These are phyloP conservation scores for Tetranychus piercei DNA, from an alignment of 2,888 invertebrate genomes.

Conservation along the genomic window DNA sequence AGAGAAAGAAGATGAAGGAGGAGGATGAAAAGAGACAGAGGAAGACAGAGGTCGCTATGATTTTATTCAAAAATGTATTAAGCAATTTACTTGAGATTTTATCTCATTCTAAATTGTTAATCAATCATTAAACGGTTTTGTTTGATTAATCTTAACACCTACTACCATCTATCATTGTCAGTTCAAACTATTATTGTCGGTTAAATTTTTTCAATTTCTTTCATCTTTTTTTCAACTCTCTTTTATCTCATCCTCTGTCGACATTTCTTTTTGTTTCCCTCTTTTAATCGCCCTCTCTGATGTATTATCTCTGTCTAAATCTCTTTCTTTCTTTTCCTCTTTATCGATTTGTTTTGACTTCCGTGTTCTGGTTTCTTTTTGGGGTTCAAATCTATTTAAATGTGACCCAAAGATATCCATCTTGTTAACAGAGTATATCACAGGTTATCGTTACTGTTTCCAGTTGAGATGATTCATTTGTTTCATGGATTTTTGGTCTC, in stretches of 20 bases:
- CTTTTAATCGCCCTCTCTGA: not conserved
- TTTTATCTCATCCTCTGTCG: not conserved
- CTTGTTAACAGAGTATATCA: too few species aligned
- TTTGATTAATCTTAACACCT: too few species aligned
- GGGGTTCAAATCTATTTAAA: too few species aligned
- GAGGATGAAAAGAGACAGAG: not conserved
- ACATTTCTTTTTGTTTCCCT: not conserved
- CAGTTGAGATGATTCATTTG: too few species aligned
- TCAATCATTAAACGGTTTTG: too few species aligned
- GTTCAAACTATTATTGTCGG: too few species aligned
- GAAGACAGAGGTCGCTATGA: not conserved
- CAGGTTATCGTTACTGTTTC: too few species aligned
- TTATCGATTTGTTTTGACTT: not conserved
- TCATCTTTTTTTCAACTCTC: not conserved
- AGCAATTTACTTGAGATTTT: not conserved
- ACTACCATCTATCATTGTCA: not conserved
- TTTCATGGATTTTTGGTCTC: too few species aligned
- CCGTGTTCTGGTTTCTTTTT: not conserved
- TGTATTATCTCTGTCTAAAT: not conserved
- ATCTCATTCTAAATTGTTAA: not conserved
- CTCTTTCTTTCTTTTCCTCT: slow-evolving; percentile 15
- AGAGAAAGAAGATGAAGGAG: not conserved
- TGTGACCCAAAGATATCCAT: too few species aligned
- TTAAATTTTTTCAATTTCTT: not conserved
- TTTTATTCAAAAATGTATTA: not conserved